These are phyloP conservation scores for Gymnoscelis rufifasciata DNA, from an alignment of 2,888 invertebrate species.

Conservation along the genomic window DNA sequence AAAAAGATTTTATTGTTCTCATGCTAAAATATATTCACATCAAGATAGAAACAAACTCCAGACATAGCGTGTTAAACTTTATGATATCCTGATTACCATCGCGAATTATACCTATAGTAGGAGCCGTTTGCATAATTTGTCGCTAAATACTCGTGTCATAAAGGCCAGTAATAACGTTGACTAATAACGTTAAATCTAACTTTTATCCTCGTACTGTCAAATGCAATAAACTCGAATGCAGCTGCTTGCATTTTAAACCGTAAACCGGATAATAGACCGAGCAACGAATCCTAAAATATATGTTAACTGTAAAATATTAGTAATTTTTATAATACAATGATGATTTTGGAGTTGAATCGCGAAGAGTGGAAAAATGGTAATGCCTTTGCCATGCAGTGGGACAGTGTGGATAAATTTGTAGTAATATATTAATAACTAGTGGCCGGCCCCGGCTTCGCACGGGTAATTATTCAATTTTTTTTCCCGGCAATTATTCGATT, in stretches of 20 bases:
- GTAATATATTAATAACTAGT: too few species aligned
- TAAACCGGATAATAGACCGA: conserved; percentile 4
- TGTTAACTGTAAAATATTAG: too few species aligned
- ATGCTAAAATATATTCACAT: background rate
- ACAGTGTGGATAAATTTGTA: too few species aligned
- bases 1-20: conserved; percentile 23
- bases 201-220: conserved; percentile 58
- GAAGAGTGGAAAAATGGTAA: too few species aligned
- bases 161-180: conserved; percentile 41
- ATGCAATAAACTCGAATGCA: conserved; percentile 54
- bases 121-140: conserved; percentile 44
- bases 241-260: conserved; percentile 31
- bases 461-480: too few species aligned
- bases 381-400: too few species aligned
- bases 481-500: too few species aligned
- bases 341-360: too few species aligned
- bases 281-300: too few species aligned
- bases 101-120: conserved; percentile 21
- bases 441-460: too few species aligned
- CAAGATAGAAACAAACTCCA: background rate
- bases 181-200: conserved; percentile 49
- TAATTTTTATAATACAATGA: too few species aligned
- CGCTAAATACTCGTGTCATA: conserved; percentile 41
- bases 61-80: conserved; percentile 23
- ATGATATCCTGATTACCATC: conserved; percentile 31